These are phyloP conservation scores for Callosobruchus maculatus DNA, from an alignment of 2,888 invertebrate species.

Conservation along the genomic window DNA sequence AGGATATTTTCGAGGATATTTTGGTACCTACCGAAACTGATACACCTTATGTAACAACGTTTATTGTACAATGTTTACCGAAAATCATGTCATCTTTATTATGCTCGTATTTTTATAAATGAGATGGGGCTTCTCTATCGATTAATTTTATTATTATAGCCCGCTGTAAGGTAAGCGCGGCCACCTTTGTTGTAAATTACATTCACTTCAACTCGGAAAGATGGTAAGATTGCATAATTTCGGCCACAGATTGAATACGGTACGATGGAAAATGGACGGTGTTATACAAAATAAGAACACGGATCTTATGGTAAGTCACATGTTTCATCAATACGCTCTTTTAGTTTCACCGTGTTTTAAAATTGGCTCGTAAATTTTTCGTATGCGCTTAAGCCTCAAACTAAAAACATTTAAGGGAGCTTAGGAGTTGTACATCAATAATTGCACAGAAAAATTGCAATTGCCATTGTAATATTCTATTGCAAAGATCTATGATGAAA, in stretches of 20 bases:
- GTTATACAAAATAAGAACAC: background rate
- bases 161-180: background rate
- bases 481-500: too few species aligned
- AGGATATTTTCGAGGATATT: too few species aligned
- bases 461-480: too few species aligned
- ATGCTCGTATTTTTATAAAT: background rate
- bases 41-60: background rate
- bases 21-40: background rate
- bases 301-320: too few species aligned
- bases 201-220: background rate
- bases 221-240: background rate
- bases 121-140: background rate
- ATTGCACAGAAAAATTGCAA: too few species aligned
- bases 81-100: background rate
- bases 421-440: too few species aligned
- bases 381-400: too few species aligned
- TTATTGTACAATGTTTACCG: background rate
- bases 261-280: background rate
- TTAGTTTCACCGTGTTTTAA: too few species aligned
- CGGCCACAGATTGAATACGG: background rate
- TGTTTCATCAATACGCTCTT: too few species aligned
- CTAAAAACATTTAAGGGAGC: too few species aligned
- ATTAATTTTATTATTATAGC: background rate
- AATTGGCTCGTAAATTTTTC: too few species aligned
- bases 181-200: background rate